Evolutionary conservation across 64 coral and sea anemone genomes (phyloP).

Genomic region (Trachythela sp.): DNA sequence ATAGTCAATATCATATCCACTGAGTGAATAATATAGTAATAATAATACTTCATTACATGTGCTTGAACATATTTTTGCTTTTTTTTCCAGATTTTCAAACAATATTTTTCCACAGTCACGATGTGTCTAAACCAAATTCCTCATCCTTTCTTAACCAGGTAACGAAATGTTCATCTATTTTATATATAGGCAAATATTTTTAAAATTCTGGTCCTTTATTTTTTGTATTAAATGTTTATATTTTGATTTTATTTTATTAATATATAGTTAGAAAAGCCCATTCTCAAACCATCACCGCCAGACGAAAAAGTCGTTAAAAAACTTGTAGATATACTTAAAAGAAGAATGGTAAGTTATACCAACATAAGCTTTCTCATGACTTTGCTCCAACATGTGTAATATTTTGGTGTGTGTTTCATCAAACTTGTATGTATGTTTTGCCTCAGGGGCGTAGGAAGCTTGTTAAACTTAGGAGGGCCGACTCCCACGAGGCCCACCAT

Average conservation of each 20-base stretch:
- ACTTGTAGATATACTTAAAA: conserved; percentile 68
- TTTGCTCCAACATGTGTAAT: neutral
- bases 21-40: too few species aligned
- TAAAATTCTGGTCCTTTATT: too few species aligned
- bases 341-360: conserved; percentile 68
- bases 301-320: conserved; percentile 72
- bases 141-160: conserved; percentile 84
- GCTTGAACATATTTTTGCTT: too few species aligned
- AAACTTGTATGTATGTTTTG: too few species aligned
- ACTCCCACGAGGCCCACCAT: too few species aligned
- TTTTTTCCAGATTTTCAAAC: conserved; percentile 51
- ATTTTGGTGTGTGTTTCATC: neutral
- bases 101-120: conserved; percentile 91
- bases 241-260: conserved; percentile 3
- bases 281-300: conserved; percentile 33
- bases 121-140: conserved; percentile 93
- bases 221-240: neutral
- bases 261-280: conserved; percentile 69
- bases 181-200: too few species aligned
- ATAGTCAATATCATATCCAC: too few species aligned
- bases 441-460: too few species aligned
- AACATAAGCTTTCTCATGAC: neutral
- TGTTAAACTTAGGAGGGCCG: too few species aligned
- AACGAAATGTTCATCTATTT: too few species aligned
- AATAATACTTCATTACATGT: too few species aligned